Evolutionary conservation across 1,140 invertebrate species (phyloP).

Genomic region (Kradibia gibbosae): DNA sequence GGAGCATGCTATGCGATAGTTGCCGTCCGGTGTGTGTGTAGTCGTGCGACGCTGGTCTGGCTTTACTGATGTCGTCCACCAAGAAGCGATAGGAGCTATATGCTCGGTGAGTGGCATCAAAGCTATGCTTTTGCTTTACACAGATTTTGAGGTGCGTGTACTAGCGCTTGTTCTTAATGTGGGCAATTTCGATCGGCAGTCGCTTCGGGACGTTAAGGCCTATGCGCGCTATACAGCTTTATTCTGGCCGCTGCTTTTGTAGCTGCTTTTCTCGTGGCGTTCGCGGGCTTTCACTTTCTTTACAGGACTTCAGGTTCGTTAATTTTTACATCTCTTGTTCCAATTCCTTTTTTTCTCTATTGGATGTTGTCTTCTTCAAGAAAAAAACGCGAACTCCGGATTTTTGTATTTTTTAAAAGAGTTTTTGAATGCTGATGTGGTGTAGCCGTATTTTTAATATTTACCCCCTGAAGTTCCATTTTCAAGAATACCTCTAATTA

Average conservation of each 20-base stretch:
- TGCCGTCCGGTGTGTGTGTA: neutral
- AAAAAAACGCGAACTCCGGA: no score
- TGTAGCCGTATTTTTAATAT: no score
- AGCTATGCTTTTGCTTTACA: neutral
- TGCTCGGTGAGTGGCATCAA: constrained; percentile 16
- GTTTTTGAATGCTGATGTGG: no score
- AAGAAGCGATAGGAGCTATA: constrained; percentile 4
- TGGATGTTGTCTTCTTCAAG: neutral
- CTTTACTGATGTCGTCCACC: neutral
- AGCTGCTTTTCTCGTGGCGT: neutral
- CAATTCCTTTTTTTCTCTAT: neutral
- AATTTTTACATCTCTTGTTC: neutral
- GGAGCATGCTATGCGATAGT: constrained; percentile 28
- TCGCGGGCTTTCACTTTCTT: neutral
- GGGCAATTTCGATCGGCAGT: neutral
- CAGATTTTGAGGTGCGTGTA: neutral
- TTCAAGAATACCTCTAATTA: no score
- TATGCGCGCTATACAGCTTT: neutral
- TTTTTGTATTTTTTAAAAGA: no score
- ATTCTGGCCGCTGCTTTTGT: neutral
- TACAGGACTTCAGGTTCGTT: neutral
- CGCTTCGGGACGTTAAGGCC: neutral
- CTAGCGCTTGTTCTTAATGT: neutral
- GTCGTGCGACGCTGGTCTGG: constrained; percentile 29
- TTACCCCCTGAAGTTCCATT: no score